phyloP scores from a whole-genome alignment of 2,888 invertebrate genomes.

The Tipula vernalis region DNA sequence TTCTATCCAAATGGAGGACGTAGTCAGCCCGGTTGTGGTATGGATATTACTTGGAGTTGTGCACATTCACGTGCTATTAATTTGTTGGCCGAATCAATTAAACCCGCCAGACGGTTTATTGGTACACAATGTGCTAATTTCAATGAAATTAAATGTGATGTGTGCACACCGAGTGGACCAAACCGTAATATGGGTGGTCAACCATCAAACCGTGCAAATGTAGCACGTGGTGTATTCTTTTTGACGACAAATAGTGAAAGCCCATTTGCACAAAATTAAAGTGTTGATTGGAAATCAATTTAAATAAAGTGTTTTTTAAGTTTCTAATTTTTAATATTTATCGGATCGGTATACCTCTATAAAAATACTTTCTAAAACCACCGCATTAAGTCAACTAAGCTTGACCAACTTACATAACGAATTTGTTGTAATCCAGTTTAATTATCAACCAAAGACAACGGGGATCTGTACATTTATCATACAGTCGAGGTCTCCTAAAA shows the following conservation, averaged over 20 bases:
- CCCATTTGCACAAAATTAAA: neutral
- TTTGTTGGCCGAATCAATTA: constrained; percentile 31
- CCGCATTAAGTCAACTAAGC: no score
- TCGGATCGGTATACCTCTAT: no score
- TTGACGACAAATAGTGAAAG: neutral
- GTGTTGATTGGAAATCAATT: neutral
- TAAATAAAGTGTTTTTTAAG: no score
- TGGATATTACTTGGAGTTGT: constrained; percentile 18
- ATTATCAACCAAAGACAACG: no score
- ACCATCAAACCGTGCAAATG: constrained; percentile 20
- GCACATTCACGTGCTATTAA: constrained; percentile 29
- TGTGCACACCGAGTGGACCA: constrained; percentile 24
- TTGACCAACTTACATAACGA: no score
- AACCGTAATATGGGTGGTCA: constrained; percentile 31
- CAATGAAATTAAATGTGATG: constrained; percentile 14
- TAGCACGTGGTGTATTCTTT: constrained; percentile 25
- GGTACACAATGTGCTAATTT: constrained; percentile 12
- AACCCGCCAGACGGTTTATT: constrained; percentile 6
- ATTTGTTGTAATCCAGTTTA: no score
- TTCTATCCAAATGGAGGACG: constrained; percentile 34
- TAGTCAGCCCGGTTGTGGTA: constrained; percentile 30
- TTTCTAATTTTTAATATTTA: no score
- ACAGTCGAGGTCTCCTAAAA: no score
- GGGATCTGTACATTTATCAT: no score
- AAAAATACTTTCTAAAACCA: no score